phyloP scores from a whole-genome alignment of 2,888 invertebrate genomes.

The Ornithoptera priamus region DNA sequence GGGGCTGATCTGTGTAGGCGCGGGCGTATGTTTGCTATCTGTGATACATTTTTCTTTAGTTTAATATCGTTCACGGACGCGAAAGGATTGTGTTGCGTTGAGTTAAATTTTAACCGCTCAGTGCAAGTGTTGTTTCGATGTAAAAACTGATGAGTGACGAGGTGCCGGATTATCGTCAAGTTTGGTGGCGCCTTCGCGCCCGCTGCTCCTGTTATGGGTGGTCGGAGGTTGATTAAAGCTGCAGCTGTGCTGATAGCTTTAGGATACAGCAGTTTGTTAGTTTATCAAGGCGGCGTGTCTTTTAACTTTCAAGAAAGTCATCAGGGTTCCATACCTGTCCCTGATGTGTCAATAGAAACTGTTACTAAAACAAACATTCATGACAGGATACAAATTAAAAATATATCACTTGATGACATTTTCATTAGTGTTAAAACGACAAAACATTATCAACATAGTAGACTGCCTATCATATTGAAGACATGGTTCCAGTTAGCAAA shows the following conservation, averaged over 20 bases:
- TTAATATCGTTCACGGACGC: slow-evolving; percentile 69
- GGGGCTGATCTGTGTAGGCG: slow-evolving; percentile 61
- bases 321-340: slow-evolving; percentile 65
- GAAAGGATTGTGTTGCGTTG: slow-evolving; percentile 43
- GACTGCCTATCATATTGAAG: slow-evolving; percentile 92
- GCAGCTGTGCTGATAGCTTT: slow-evolving; percentile 76
- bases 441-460: slow-evolving; percentile 89
- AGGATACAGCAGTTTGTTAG: slow-evolving; percentile 81
- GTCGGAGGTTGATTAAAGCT: slow-evolving; percentile 72
- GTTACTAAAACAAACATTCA: slow-evolving; percentile 70
- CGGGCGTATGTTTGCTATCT: slow-evolving; percentile 71
- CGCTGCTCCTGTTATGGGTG: slow-evolving; percentile 67
- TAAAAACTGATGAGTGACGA: slow-evolving; percentile 76
- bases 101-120: slow-evolving; percentile 35
- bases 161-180: slow-evolving; percentile 55
- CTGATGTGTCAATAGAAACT: slow-evolving; percentile 71
- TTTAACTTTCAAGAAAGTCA: slow-evolving; percentile 75
- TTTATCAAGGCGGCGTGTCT: slow-evolving; percentile 80
- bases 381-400: slow-evolving; percentile 67
- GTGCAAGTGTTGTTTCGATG: slow-evolving; percentile 64
- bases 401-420: slow-evolving; percentile 89
- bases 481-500: slow-evolving; percentile 97
- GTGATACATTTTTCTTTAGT: slow-evolving; percentile 81
- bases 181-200: slow-evolving; percentile 65
- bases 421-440: slow-evolving; percentile 98